phyloP scores from a whole-genome alignment of 2,797 vertebrate species.

The Sebastes melanostomus region DNA sequence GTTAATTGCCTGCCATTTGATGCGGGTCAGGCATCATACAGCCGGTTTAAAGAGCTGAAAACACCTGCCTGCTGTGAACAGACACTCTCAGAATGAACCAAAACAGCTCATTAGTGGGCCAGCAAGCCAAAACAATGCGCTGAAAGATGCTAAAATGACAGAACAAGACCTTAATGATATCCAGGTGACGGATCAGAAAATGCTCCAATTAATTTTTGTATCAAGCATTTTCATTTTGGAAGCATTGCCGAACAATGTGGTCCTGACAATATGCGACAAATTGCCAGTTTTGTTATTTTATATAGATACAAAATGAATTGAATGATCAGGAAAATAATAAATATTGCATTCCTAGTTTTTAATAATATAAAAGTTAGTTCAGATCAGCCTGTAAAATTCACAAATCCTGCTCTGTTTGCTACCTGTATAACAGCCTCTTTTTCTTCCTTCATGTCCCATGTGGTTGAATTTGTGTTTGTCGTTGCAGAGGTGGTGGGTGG shows the following conservation, averaged over 20 bases:
- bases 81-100: not conserved
- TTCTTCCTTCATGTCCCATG: not conserved
- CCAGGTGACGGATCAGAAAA: not conserved
- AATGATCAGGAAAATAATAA: not conserved
- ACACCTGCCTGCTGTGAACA: not conserved
- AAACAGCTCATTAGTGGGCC: not conserved
- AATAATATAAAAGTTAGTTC: not conserved
- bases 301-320: too few species aligned
- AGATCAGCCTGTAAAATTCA: not conserved
- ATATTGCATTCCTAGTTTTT: not conserved
- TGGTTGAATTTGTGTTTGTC: slow-evolving; percentile 29
- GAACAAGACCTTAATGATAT: not conserved
- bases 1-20: not conserved
- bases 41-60: not conserved
- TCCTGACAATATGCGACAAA: not conserved
- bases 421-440: not conserved
- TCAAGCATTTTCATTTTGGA: not conserved
- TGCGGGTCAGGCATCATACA: not conserved
- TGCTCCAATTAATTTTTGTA: not conserved
- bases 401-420: not conserved
- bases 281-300: not conserved
- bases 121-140: not conserved
- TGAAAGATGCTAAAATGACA: not conserved
- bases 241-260: not conserved
- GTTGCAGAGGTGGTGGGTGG: slow-evolving; percentile 56